A percentile compares a stretch with the other conserved stretches of the same genome.
Conservation (phyloP, 2,888 invertebrate species). For the Pheosia tremula region DNA sequence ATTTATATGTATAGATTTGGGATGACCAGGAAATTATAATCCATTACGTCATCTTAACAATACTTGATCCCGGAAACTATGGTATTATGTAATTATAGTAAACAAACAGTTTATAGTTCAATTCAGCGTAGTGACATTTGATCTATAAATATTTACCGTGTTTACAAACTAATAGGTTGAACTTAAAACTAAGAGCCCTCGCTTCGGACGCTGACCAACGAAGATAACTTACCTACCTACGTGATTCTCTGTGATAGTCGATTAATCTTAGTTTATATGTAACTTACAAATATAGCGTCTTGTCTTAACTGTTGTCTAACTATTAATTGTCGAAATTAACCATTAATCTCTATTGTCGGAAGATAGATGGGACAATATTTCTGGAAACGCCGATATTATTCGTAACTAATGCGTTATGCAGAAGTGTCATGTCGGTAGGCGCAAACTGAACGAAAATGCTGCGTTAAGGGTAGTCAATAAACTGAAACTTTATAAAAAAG, state of each 20-base stretch:
- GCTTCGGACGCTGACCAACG: constrained; percentile 4
- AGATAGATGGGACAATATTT: constrained; percentile 5
- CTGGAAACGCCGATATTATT: neutral
- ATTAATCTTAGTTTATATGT: too few relatives aligned
- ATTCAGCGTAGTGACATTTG: constrained; percentile 9
- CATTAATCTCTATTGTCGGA: constrained; percentile 8
- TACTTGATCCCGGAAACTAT: neutral
- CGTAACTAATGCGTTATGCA: neutral
- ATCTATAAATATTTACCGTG: constrained; percentile 18
- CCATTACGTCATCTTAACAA: neutral
- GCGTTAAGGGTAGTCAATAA: too few relatives aligned
- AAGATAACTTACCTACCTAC: too few relatives aligned
- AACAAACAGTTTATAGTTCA: constrained; percentile 18
- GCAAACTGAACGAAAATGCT: too few relatives aligned
- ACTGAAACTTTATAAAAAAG: too few relatives aligned
- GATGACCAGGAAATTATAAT: neutral
- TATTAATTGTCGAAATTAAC: constrained; percentile 1
- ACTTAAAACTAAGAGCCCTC: constrained; percentile 23
- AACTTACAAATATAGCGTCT: constrained; percentile 1
- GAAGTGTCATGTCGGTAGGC: too few relatives aligned
- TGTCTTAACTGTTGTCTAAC: constrained; percentile 14
- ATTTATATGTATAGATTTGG: too few relatives aligned
- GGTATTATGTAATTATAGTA: constrained; percentile 16
- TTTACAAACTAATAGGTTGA: constrained; percentile 28
- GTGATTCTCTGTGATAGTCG: too few relatives aligned